These are phyloP conservation scores for Rattus rattus DNA, from an alignment of 2,113 vertebrate species.

Conservation along the genomic window DNA sequence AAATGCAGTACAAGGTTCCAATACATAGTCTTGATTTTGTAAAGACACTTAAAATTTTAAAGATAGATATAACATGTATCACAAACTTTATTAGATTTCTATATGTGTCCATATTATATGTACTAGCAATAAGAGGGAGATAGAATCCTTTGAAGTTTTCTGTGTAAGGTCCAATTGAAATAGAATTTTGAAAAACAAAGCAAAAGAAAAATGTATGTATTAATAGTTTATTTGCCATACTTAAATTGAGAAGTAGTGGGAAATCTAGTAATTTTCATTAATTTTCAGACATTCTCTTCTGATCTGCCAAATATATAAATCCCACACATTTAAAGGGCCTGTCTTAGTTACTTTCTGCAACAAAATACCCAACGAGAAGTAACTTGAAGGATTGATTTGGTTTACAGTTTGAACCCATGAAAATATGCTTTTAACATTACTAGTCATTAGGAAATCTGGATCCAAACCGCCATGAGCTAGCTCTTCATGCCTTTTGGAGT, in stretches of 20 bases:
- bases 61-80: neutral
- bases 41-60: slow-evolving; percentile 55
- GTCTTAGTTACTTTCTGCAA: neutral
- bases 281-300: slow-evolving; percentile 38
- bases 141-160: slow-evolving; percentile 52
- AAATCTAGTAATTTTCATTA: slow-evolving; percentile 24
- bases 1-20: neutral
- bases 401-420: neutral
- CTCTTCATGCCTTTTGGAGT: neutral
- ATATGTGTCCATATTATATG: neutral
- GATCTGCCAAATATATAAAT: neutral
- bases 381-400: neutral
- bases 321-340: neutral
- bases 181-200: neutral
- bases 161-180: slow-evolving; percentile 12
- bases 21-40: slow-evolving; percentile 44
- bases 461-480: neutral
- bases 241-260: slow-evolving; percentile 33
- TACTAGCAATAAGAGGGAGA: slow-evolving; percentile 7
- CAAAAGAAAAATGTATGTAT: neutral
- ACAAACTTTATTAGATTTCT: slow-evolving; percentile 36
- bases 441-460: neutral
- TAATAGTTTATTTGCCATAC: slow-evolving; percentile 13
- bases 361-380: neutral
- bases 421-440: neutral